Conservation (phyloP, 2,888 invertebrate genomes). For the Blastobasis adustella region DNA sequence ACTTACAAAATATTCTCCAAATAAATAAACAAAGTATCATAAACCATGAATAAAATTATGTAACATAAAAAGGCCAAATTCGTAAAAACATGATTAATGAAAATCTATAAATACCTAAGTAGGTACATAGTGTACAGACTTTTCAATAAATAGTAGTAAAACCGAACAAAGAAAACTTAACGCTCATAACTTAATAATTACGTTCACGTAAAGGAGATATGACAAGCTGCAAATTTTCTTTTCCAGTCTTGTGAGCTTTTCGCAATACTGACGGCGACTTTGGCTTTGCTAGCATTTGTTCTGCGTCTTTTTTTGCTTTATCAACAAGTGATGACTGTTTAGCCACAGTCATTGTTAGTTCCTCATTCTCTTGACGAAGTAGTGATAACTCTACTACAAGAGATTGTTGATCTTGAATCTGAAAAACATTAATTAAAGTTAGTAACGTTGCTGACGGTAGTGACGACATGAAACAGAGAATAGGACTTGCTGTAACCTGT, state of each 20-base stretch:
- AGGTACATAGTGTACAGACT: too few species aligned
- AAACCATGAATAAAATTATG: too few species aligned
- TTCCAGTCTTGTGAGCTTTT: slow-evolving; percentile 56
- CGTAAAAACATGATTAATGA: too few species aligned
- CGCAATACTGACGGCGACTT: slow-evolving; percentile 57
- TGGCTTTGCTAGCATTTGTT: slow-evolving; percentile 42
- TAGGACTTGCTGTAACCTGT: slow-evolving; percentile 32
- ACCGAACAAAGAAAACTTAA: too few species aligned
- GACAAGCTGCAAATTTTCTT: slow-evolving; percentile 54
- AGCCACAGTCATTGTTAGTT: slow-evolving; percentile 55
- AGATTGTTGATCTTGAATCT: slow-evolving; percentile 68
- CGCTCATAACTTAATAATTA: slow-evolving; percentile 35
- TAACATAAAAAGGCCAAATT: too few species aligned
- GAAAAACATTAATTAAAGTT: slow-evolving; percentile 11
- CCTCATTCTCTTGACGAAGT: slow-evolving; percentile 66
- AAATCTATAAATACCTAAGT: too few species aligned
- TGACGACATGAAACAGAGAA: too few species aligned
- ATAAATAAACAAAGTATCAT: too few species aligned
- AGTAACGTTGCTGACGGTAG: too few species aligned
- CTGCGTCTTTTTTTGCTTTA: slow-evolving; percentile 58
- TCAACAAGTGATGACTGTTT: slow-evolving; percentile 62
- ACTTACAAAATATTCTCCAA: too few species aligned
- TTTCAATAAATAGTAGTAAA: too few species aligned
- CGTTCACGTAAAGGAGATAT: slow-evolving; percentile 65
- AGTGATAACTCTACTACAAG: slow-evolving; percentile 61